These are phyloP conservation scores for Merops nubicus DNA, from an alignment of 2,113 vertebrate species.

Conservation along the genomic window DNA sequence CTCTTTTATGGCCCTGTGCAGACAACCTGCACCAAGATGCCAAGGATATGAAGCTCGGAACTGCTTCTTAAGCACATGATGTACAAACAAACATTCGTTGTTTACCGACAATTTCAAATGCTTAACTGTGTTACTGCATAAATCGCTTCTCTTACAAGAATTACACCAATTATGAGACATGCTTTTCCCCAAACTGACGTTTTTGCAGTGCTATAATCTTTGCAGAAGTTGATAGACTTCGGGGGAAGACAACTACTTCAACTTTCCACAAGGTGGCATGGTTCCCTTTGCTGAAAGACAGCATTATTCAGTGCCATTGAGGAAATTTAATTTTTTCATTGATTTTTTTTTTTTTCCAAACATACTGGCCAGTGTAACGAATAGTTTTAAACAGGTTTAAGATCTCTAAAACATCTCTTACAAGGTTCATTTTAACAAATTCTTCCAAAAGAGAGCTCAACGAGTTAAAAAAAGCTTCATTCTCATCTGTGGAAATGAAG, in stretches of 20 bases:
- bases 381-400: neutral
- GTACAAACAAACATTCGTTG: neutral
- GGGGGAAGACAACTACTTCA: neutral
- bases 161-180: neutral
- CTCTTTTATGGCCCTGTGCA: neutral
- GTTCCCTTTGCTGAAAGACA: slow-evolving; percentile 32
- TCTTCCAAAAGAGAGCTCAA: neutral
- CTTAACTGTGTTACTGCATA: neutral
- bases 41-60: neutral
- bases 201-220: neutral
- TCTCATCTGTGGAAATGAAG: neutral
- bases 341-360: neutral
- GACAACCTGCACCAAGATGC: neutral
- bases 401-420: neutral
- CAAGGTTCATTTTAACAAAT: neutral
- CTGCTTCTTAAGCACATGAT: neutral
- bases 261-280: slow-evolving; percentile 70
- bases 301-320: neutral
- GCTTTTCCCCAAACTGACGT: neutral
- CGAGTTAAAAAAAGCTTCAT: neutral
- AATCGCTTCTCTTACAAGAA: neutral
- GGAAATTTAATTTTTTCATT: neutral
- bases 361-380: neutral
- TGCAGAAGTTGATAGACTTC: neutral
- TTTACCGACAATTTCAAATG: neutral